Conservation (phyloP, 2,113 vertebrate species). For the Lynx canadensis region DNA sequence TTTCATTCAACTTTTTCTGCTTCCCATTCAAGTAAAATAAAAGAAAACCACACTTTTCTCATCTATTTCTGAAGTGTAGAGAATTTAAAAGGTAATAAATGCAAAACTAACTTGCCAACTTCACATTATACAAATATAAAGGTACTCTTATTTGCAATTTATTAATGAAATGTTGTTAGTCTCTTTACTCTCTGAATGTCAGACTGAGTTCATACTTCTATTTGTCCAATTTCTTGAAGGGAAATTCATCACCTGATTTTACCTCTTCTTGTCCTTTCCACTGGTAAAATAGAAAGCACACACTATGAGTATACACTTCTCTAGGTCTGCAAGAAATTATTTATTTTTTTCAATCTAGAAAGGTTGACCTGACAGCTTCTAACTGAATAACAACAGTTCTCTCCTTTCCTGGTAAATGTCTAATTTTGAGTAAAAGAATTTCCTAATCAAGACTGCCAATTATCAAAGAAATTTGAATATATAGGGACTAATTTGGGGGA, state of each 20-base stretch:
- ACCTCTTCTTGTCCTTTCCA: neutral
- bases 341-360: constrained; percentile 2
- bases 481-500: neutral
- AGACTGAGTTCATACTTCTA: neutral
- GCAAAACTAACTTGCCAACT: neutral
- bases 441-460: neutral
- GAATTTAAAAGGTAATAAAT: neutral
- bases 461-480: neutral
- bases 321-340: neutral
- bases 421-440: constrained; percentile 41
- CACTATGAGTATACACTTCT: neutral
- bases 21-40: neutral
- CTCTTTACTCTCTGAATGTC: constrained; percentile 21
- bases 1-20: neutral
- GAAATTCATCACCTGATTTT: neutral
- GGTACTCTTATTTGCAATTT: neutral
- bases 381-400: neutral
- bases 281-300: neutral
- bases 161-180: neutral
- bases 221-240: neutral
- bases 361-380: neutral
- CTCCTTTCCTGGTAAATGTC: neutral
- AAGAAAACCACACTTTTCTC: neutral
- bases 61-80: neutral
- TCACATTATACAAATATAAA: neutral